Evolutionary conservation across 2,888 invertebrate genomes (phyloP).

Genomic region (Drosophila sordidula): DNA sequence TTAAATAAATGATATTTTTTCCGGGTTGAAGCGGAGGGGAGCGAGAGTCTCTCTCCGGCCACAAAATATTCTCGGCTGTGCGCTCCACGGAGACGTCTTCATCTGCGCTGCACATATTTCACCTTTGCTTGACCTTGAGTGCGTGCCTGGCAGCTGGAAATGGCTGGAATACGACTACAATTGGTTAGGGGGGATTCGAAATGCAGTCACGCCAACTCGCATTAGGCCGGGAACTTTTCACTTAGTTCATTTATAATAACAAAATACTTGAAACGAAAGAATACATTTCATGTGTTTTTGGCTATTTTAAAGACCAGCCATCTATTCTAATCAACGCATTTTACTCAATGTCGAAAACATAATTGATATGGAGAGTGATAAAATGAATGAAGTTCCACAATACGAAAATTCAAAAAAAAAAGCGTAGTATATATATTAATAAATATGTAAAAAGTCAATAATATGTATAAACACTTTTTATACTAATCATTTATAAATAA

Average conservation of each 20-base stretch:
- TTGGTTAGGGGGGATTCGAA: constrained; percentile 2
- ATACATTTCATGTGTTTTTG: constrained; percentile 8
- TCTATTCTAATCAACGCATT: constrained; percentile 41
- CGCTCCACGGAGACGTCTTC: constrained; percentile 33
- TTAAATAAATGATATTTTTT: constrained; percentile 66
- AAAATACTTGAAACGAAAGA: constrained; percentile 8
- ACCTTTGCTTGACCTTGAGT: constrained; percentile 77
- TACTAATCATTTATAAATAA: no score
- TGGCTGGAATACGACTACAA: constrained; percentile 6
- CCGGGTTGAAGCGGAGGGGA: constrained; percentile 33
- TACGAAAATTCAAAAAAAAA: not conserved
- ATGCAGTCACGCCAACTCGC: constrained; percentile 47
- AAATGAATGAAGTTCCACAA: not conserved
- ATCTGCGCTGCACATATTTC: constrained; percentile 74
- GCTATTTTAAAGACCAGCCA: constrained; percentile 16
- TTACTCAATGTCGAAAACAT: not conserved
- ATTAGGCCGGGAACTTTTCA: constrained; percentile 60
- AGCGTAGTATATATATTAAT: not conserved
- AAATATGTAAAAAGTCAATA: no score
- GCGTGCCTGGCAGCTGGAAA: constrained; percentile 60
- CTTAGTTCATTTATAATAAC: constrained; percentile 57
- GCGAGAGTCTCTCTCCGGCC: constrained; percentile 2
- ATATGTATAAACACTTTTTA: no score
- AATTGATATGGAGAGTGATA: not conserved
- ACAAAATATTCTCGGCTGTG: constrained; percentile 12